Base-by-base conservation (phyloP, 2,113 vertebrate genomes). In the Glaucomys volans region DNA sequence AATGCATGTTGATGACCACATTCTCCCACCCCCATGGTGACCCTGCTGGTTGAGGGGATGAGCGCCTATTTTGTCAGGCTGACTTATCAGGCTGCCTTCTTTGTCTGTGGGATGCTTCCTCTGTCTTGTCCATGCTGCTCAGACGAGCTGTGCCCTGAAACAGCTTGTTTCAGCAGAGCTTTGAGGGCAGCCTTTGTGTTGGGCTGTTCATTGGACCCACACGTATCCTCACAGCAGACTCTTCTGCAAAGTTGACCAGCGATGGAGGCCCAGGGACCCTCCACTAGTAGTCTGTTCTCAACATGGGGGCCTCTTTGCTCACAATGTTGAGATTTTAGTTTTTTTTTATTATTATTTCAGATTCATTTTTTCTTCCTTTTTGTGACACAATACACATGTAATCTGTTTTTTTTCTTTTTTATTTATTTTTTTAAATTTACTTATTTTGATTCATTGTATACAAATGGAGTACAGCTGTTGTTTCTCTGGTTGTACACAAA, bases 21-120 rank as follows among this genome's bases (percentile, higher is more conserved):
- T 0, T 18, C n/a, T n/a, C n/a, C 11, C 32, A 64, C 32, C 24
- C 37, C 37, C n/a, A n/a, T 2, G 0, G 59, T 0, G 0, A 24
- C 32, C 87, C 71, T 74, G 52, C 44, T 35, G 35, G 28, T 42
- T 30, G 17, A 67, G 44, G 32, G 30, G 30, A 26, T 44, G 44
- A n/a, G 35, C 42, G 37, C 42, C 28, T 30, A 20, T 14, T 20
- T n/a, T 17, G 5, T 50, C 18, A 4, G 20, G 30, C 57, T 52
- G 62, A 37, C 87, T 24, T 71, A 4, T 44, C 20, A 40, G 82
- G 24, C 76, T 40, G 77, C 14, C 66, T 74, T 57, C 50, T 35
- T 8, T 10, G 14, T 57, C 22, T 37, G 24, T 8, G 26, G 42
- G 32, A 37, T 57, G 52, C 32, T 32, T 28, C 52, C 0, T 52